Base-by-base conservation (phyloP, 1,140 invertebrate genomes). In the Dryas iulia region DNA sequence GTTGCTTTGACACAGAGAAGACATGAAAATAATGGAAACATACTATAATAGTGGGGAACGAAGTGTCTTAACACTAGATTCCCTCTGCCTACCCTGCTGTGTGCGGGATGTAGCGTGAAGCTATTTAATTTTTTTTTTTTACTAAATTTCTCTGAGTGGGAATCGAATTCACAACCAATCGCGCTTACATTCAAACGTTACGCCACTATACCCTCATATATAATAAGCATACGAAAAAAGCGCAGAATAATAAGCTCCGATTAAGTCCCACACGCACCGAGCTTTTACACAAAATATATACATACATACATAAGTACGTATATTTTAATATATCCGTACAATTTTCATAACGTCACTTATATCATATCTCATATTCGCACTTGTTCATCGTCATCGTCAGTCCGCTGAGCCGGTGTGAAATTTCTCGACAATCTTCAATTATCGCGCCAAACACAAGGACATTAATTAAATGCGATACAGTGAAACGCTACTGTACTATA, bases 391-490 rank as follows among this genome's bases (percentile, higher is more conserved):
- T 62, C 66, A 58, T 31, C 54, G 24, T 25, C 33, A 47, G n/a
- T 35, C 33, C 33, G n/a, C 12, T 35, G 5, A 5, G 35, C 35
- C 7, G 18, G 66, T 35, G 52, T 60, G 66, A 69, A 69, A 63
- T 68, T 62, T 33, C 59, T 53, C 59, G 66, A 59, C 66, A 69
- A 58, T 63, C 66, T 69, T 69, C 66, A 69, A 69, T 69, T 69
- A 69, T 62, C 31, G 66, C 59, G 26, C 59, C 59, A 61, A 62
- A 62, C 59, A 60, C 65, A 57, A 56, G 66, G 39, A 33, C 24
- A 62, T 69, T 69, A 68, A 69, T 69, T 69, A 69, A 69, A 69
- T 69, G 59, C 59, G 54, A 69, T 62, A 62, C 66, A 57, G 66
- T 58, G 66, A 25, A 33, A 58, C 25, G 60, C 66, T 63, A 35